Base-by-base conservation (phyloP, 2,888 invertebrate genomes). In the Tetranychus piercei region DNA sequence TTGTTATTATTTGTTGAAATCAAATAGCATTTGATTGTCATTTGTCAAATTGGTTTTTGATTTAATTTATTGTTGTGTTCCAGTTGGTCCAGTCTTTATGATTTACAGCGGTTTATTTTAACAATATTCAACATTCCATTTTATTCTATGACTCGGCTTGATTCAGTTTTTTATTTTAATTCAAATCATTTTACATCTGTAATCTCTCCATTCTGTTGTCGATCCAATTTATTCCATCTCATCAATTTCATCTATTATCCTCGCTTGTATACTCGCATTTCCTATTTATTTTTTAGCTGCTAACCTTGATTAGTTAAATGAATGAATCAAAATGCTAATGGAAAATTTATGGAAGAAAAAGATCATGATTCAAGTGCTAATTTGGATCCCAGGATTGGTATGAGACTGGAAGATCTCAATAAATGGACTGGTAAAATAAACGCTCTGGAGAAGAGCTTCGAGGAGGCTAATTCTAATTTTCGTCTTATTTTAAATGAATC, bases 341-440 rank as follows among this genome's bases (percentile, higher is more conserved):
- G 55, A 15, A 55, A 55, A 55, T 9, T 55, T 15, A 9, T 9
- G 9, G 55, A 55, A 55, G 15, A 9, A 55, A 55, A 3, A 1
- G 55, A 55, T 15, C 55, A 55, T 15, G 55, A 55, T 55, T 55
- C 11, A 15, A 55, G 55, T 55, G 55, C 55, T 7, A 55, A 55
- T 55, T 55, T 55, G 55, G 75, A 76, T 75, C 76, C 75, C n/a
- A 34, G 75, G 22, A 75, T 76, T 72, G 72, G 74, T 65, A 65
- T 75, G 66, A 73, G 74, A 69, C 44, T 76, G 8, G 76, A 76
- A 75, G 74, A 75, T 45, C 72, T 76, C 7, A 76, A 76, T 71
- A 73, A 76, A 67, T 75, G 64, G 71, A 73, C 75, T 9, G 66
- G 73, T 66, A 75, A 66, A 55, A 76, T 76, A 44, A 76, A 76